Percentiles rank a stretch among this genome's conserved stretches.
phyloP scores from a whole-genome alignment of 2,797 vertebrate species.

The Gadopsis bispinosus region DNA sequence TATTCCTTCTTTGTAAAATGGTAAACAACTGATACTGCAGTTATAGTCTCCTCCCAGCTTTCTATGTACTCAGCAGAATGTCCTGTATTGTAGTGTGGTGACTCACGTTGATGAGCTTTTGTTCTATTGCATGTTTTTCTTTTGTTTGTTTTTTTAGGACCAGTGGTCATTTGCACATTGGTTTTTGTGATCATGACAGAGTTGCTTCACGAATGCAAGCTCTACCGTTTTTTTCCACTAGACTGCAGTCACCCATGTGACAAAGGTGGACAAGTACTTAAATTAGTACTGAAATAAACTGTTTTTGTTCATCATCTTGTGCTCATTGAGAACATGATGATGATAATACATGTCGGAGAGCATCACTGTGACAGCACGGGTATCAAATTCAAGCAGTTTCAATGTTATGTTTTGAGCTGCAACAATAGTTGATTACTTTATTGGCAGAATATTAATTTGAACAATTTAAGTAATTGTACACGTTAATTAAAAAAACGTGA shows the following conservation, averaged over 20 bases:
- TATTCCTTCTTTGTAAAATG: constrained; percentile 41
- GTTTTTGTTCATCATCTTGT: not conserved
- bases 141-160: not conserved
- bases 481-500: not conserved
- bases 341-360: not conserved
- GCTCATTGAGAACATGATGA: not conserved
- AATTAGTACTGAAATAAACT: not conserved
- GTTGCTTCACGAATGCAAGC: not conserved
- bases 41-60: constrained; percentile 25
- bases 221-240: not conserved
- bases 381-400: not conserved
- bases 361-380: not conserved
- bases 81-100: not conserved
- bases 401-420: too few species aligned
- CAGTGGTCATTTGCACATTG: not conserved
- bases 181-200: not conserved
- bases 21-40: constrained; percentile 47
- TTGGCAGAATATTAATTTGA: not conserved
- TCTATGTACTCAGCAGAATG: constrained; percentile 49
- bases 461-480: not conserved
- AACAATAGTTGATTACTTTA: not conserved
- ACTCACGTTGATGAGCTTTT: constrained; percentile 24
- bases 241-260: not conserved
- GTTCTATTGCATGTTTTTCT: constrained; percentile 2
- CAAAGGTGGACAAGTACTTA: not conserved